Conservation (phyloP, 2,113 vertebrate genomes). For the Hippopotamus amphibius region DNA sequence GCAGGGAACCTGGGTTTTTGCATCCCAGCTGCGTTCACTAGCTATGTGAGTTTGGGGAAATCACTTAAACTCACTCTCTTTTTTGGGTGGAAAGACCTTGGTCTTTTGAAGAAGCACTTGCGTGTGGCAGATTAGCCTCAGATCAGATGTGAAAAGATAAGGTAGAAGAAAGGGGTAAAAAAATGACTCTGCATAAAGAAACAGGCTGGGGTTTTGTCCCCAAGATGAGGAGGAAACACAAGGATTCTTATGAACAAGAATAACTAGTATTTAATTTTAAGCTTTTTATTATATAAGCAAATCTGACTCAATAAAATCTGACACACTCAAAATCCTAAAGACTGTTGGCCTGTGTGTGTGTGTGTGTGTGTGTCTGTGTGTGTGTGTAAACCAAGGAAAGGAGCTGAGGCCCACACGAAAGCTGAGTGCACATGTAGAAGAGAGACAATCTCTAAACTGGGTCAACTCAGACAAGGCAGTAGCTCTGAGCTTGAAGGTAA, state of each 20-base stretch:
- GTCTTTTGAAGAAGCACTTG: not conserved
- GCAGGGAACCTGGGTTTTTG: not conserved
- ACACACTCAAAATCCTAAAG: not conserved
- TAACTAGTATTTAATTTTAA: not conserved
- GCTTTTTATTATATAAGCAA: not conserved
- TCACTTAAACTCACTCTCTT: not conserved
- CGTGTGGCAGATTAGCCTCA: not conserved
- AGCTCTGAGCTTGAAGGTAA: not conserved
- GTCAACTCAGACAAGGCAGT: not conserved
- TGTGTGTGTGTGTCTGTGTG: no score
- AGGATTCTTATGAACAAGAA: not conserved
- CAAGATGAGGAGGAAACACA: not conserved
- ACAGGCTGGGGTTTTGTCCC: not conserved
- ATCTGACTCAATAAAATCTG: not conserved
- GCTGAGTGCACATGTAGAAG: accelerated
- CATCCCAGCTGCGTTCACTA: not conserved
- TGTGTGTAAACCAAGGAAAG: not conserved
- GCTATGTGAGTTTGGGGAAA: not conserved
- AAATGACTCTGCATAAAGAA: not conserved
- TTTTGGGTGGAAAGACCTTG: not conserved
- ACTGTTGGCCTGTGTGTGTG: not conserved
- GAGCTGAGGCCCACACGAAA: not conserved
- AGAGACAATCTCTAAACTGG: not conserved
- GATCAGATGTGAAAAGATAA: not conserved
- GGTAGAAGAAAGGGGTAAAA: not conserved